A percentile compares a stretch with the other conserved stretches of the same genome.
Evolutionary conservation across 2,797 vertebrate genomes (phyloP).

Genomic region (Sebastes reedi): DNA sequence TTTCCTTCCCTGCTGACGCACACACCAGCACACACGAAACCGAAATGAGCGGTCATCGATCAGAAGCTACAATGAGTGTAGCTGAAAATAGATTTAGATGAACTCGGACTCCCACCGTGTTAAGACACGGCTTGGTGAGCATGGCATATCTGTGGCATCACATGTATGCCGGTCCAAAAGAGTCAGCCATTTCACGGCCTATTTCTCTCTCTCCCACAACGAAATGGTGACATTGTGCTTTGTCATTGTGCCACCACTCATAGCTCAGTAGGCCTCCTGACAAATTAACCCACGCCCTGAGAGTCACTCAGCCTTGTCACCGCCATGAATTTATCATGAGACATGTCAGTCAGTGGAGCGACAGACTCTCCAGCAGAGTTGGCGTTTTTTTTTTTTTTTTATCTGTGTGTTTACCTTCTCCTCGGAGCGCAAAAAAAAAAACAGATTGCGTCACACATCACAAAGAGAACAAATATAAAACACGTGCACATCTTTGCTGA

Average conservation of each 20-base stretch:
- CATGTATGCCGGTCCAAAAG: slow-evolving; percentile 12
- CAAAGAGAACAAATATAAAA: neutral
- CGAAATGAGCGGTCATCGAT: slow-evolving; percentile 12
- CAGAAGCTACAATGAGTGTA: slow-evolving; percentile 13
- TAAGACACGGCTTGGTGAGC: slow-evolving; percentile 42
- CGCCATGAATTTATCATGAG: slow-evolving; percentile 79
- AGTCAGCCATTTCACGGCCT: slow-evolving; percentile 66
- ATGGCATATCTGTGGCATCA: slow-evolving; percentile 27
- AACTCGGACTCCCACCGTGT: slow-evolving; percentile 28
- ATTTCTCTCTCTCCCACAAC: slow-evolving; percentile 58
- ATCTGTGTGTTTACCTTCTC: slow-evolving; percentile 13
- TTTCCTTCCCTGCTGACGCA: neutral
- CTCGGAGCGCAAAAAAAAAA: neutral
- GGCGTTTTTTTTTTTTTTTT: neutral
- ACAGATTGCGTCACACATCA: neutral
- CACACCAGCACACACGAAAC: neutral
- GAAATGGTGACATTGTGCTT: slow-evolving; percentile 70
- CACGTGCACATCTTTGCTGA: neutral
- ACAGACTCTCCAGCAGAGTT: slow-evolving; percentile 46
- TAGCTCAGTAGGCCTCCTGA: slow-evolving; percentile 68
- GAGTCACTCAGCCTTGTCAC: slow-evolving; percentile 74
- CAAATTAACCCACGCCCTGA: slow-evolving; percentile 65
- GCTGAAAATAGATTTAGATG: slow-evolving; percentile 47
- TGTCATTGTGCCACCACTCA: slow-evolving; percentile 60
- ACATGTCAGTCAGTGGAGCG: slow-evolving; percentile 58